These are phyloP conservation scores for Hirudo medicinalis DNA, from an alignment of 1,140 invertebrate species.

Conservation along the genomic window DNA sequence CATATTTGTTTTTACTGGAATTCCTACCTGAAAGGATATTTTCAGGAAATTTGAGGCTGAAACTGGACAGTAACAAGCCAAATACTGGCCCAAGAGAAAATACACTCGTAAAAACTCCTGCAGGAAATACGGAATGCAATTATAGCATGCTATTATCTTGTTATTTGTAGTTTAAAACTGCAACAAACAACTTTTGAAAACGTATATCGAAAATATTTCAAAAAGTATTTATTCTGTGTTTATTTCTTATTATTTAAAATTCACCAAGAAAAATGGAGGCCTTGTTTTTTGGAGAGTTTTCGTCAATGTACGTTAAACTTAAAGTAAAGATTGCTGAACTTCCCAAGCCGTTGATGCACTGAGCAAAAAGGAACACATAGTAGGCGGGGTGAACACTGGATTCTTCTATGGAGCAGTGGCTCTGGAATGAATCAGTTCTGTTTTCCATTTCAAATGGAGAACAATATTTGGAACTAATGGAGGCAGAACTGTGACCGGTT, in stretches of 20 bases:
- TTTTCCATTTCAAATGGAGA: background rate
- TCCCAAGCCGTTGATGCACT: slow-evolving; percentile 16
- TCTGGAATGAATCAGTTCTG: background rate
- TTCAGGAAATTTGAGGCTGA: slow-evolving; percentile 18
- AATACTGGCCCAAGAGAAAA: slow-evolving; percentile 13
- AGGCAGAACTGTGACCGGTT: background rate
- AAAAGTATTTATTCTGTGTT: background rate
- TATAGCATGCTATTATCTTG: too few species aligned
- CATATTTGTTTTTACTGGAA: background rate
- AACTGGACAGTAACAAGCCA: slow-evolving; percentile 10
- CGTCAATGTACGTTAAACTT: slow-evolving; percentile 25
- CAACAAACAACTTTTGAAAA: too few species aligned
- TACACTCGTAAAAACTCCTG: slow-evolving; percentile 4
- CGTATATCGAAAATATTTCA: too few species aligned
- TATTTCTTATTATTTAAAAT: background rate
- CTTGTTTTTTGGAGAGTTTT: slow-evolving; percentile 21
- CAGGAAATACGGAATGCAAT: too few species aligned
- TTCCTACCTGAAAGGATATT: slow-evolving; percentile 8
- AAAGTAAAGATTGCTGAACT: slow-evolving; percentile 19
- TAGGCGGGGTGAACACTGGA: slow-evolving; percentile 7
- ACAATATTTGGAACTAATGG: background rate
- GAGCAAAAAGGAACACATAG: slow-evolving; percentile 9
- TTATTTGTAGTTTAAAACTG: too few species aligned
- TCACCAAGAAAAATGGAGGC: slow-evolving; percentile 25
- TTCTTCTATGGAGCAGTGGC: background rate